Conservation (phyloP, 1,140 invertebrate species). For the Tetranychus cinnabarinus region DNA sequence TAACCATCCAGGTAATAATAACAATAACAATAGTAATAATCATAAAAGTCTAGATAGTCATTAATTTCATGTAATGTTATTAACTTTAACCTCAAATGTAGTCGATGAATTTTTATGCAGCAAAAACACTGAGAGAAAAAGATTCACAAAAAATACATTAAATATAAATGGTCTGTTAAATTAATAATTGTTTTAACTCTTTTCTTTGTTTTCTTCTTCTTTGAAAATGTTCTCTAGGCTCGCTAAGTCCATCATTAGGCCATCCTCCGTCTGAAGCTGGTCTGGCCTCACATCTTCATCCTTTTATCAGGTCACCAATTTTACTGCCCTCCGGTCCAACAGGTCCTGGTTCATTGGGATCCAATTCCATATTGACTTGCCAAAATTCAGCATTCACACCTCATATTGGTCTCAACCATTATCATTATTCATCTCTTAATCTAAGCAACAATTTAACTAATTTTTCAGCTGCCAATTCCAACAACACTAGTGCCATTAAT, state of each 20-base stretch:
- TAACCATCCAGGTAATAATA: too few relatives aligned
- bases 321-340: neutral
- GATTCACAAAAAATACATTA: too few relatives aligned
- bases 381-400: slow-evolving; percentile 2
- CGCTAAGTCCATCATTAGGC: slow-evolving; percentile 14
- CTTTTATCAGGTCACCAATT: slow-evolving; percentile 8
- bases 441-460: neutral
- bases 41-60: too few relatives aligned
- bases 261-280: neutral
- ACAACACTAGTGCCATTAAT: slow-evolving; percentile 11
- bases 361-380: neutral
- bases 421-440: neutral
- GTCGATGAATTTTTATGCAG: too few relatives aligned
- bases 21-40: too few relatives aligned
- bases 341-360: neutral
- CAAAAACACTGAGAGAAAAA: too few relatives aligned
- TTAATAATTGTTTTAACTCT: neutral
- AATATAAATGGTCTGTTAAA: too few relatives aligned
- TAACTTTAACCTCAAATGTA: too few relatives aligned
- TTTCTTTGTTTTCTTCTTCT: neutral
- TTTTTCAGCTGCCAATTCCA: neutral
- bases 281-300: slow-evolving; percentile 11
- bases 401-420: neutral
- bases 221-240: slow-evolving; percentile 1
- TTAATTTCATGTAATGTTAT: too few relatives aligned